Percentiles rank a stretch among this genome's conserved stretches.
Evolutionary conservation across 2,113 vertebrate genomes (phyloP).

Genomic region (Telmatochromis brichardi): DNA sequence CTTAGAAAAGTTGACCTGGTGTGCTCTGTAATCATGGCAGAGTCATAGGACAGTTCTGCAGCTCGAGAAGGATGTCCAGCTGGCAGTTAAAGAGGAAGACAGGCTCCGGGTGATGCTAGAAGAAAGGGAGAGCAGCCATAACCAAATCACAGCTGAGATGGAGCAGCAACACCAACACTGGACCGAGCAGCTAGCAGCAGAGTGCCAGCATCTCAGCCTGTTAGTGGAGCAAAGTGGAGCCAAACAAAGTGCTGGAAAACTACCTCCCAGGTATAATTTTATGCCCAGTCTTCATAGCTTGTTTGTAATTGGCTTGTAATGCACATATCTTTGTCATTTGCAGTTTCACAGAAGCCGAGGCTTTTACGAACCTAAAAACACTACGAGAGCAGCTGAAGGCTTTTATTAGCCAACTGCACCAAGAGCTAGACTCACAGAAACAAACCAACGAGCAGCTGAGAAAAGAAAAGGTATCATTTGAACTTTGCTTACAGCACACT

Average conservation of each 20-base stretch:
- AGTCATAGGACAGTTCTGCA: background rate
- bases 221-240: constrained; percentile 30
- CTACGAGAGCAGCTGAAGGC: constrained; percentile 58
- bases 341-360: constrained; percentile 46
- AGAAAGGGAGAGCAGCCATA: constrained; percentile 25
- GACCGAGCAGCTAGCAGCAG: constrained; percentile 40
- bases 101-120: constrained; percentile 15
- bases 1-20: background rate
- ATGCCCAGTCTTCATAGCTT: background rate
- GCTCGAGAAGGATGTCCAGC: constrained; percentile 25
- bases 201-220: constrained; percentile 25
- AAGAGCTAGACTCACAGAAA: constrained; percentile 54
- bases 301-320: background rate
- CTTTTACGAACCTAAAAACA: constrained; percentile 35
- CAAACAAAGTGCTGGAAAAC: background rate
- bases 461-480: constrained; percentile 46
- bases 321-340: background rate
- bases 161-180: constrained; percentile 37
- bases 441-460: constrained; percentile 25
- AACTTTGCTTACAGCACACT: background rate
- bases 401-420: constrained; percentile 39
- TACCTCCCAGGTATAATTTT: constrained; percentile 44
- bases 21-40: constrained; percentile 48
- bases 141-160: constrained; percentile 12
- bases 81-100: constrained; percentile 44